Evolutionary conservation across 2,888 invertebrate species (phyloP).

Genomic region (Caenorhabditis auriculariae): DNA sequence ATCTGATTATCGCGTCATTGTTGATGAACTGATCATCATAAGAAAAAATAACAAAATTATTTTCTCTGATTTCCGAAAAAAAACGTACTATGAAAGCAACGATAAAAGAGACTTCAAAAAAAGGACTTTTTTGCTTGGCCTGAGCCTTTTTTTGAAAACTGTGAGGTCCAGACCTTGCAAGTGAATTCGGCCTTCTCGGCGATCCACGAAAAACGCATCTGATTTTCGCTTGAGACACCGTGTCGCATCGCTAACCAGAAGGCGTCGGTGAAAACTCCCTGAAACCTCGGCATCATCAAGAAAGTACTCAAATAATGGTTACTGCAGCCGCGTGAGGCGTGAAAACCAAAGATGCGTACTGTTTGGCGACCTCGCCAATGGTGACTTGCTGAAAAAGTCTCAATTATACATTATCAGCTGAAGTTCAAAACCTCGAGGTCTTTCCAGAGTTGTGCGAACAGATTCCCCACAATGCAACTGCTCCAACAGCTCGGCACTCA

Average conservation of each 20-base stretch:
- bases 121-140: no score
- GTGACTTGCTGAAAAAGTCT: constrained; percentile 19
- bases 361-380: constrained; percentile 17
- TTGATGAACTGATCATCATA: background rate
- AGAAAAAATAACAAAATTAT: background rate
- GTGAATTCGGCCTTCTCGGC: constrained; percentile 19
- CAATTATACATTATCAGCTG: background rate
- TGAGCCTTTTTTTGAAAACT: no score
- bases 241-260: constrained; percentile 21
- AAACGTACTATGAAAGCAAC: background rate
- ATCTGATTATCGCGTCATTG: background rate
- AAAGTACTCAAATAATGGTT: no score
- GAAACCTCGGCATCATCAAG: no score
- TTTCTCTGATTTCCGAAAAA: no score
- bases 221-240: constrained; percentile 18
- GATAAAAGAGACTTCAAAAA: background rate
- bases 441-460: background rate
- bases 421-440: background rate
- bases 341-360: constrained; percentile 18
- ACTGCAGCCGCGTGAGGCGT: constrained; percentile 20
- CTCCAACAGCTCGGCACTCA: constrained; percentile 12
- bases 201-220: constrained; percentile 21
- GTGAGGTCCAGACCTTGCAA: no score
- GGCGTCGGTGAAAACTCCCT: constrained; percentile 17
- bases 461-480: constrained; percentile 7